Evolutionary conservation across 1,140 invertebrate genomes (phyloP).

Genomic region (Drosophila nigromelanica): DNA sequence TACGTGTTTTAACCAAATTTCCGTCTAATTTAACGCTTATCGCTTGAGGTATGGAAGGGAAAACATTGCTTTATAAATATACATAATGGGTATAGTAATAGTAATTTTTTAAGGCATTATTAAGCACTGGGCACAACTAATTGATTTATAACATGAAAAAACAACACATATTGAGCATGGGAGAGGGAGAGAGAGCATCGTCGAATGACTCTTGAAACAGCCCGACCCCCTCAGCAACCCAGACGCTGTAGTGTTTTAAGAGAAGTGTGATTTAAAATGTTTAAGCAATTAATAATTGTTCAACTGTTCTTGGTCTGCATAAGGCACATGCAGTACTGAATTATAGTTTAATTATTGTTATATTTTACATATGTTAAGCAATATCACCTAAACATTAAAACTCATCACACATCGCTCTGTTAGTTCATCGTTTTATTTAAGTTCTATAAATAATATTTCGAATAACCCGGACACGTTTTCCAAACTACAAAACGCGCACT

Average conservation of each 20-base stretch:
- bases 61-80: not conserved
- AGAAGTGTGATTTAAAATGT: no score
- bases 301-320: constrained; percentile 18
- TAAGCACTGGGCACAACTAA: constrained; percentile 21
- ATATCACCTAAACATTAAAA: not conserved
- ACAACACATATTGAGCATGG: not conserved
- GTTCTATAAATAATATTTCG: not conserved
- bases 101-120: not conserved
- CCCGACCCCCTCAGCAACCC: no score
- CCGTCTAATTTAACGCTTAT: no score
- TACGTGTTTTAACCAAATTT: no score
- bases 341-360: constrained; percentile 1
- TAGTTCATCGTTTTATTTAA: no score
- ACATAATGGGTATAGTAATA: not conserved
- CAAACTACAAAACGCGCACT: constrained; percentile 13
- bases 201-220: not conserved
- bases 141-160: constrained; percentile 43
- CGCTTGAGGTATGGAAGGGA: not conserved
- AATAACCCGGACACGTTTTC: not conserved
- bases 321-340: constrained; percentile 25
- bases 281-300: not conserved
- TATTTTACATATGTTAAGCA: not conserved
- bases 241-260: not conserved
- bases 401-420: no score
- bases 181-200: constrained; percentile 15